Evolutionary conservation across 1,140 invertebrate species (phyloP).

Genomic region (Streblospio benedicti): DNA sequence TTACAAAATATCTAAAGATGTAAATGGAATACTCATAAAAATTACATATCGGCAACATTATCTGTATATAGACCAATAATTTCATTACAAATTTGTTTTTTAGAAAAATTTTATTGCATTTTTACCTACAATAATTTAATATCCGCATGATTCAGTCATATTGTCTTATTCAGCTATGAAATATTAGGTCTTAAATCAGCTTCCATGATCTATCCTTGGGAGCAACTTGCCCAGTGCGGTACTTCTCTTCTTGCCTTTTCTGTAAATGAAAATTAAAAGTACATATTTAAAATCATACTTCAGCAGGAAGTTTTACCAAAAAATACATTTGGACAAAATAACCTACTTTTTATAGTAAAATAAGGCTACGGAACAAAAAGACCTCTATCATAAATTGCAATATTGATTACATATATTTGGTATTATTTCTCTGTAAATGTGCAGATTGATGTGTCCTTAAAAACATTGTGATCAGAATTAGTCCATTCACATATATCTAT

Average conservation of each 20-base stretch:
- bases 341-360: not conserved
- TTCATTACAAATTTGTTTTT: no score
- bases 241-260: slow-evolving; percentile 51
- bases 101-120: no score
- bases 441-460: not conserved
- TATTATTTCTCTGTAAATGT: not conserved
- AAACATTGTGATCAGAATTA: not conserved
- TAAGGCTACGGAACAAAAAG: not conserved
- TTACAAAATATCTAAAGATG: no score
- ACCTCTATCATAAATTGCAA: not conserved
- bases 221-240: slow-evolving; percentile 59
- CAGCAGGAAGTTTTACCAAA: no score
- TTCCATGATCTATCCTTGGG: slow-evolving; percentile 62
- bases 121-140: no score
- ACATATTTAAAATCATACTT: not conserved
- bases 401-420: not conserved
- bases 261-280: slow-evolving; percentile 34
- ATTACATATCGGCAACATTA: no score
- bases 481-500: not conserved
- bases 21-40: no score
- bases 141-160: no score
- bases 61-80: no score
- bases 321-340: not conserved
- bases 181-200: slow-evolving; percentile 39
- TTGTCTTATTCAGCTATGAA: no score